Evolutionary conservation across 1,140 invertebrate species (phyloP), one percentile per base, ranked within the genome.

Genomic region (Saccostrea glomerata): DNA sequence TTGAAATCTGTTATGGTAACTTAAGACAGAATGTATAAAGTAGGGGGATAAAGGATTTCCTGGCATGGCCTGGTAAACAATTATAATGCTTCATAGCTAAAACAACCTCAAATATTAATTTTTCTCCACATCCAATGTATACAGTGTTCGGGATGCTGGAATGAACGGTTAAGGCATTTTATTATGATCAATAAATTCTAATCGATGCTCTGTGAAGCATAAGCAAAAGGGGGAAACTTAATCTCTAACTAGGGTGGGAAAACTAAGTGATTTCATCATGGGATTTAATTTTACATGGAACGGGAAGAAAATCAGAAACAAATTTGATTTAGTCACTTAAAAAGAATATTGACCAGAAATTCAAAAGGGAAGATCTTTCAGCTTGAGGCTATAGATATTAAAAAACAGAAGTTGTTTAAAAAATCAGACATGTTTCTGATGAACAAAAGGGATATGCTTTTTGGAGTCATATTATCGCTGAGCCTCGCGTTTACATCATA

Each of bases 101-200:
- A 63, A 7, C 7, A 3, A 17, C 58, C 58, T 63, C 15, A 63
- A 63, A 63, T 63, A 63, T 63, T 63, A 63, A 63, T 63, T 63
- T 63, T 63, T 63, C 58, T 20, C 58, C 58, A 63, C 15, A 20
- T 63, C 58, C 15, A 6, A 20, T 17, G 17, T n/a, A 20, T 7
- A 5, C 17, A 20, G 0, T 6, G 17, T 11, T 12, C 9, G 1
- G 23, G 25, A 36, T 77, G 70, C 23, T 77, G 70, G 25, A 77
- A 36, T 12, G 70, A 77, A 77, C 36, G 3, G 70, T 36, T 30
- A 36, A 13, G 30, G 70, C 70, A 36, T 30, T 77, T 47, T 77
- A 77, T 77, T 15, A 30, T 36, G 70, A 77, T 77, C 70, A 77
- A 77, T 77, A 77, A 77, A 30, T 12, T 30, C 70, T 77, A 36